These are phyloP conservation scores for Apamea sordens DNA, from an alignment of 2,888 invertebrate genomes.

Conservation along the genomic window DNA sequence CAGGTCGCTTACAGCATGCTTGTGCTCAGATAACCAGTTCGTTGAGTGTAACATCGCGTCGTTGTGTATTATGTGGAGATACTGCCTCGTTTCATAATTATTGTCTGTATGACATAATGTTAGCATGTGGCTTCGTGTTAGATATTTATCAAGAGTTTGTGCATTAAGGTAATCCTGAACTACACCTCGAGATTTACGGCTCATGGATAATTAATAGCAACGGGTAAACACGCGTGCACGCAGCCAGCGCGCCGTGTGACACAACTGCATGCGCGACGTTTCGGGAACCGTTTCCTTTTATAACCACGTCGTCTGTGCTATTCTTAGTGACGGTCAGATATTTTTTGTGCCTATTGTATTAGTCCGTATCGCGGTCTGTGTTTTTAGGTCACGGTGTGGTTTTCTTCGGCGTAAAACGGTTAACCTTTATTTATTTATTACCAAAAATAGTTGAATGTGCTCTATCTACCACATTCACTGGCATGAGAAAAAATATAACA, in stretches of 20 bases:
- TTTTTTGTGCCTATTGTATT: conserved; percentile 67
- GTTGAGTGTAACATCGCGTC: conserved; percentile 56
- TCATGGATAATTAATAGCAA: conserved; percentile 73
- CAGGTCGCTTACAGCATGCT: conserved; percentile 68
- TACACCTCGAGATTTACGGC: conserved; percentile 76
- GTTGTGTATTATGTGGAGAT: conserved; percentile 56
- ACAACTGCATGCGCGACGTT: conserved; percentile 69
- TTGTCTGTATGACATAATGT: conserved; percentile 73
- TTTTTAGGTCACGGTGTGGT: conserved; percentile 73
- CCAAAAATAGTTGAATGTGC: conserved; percentile 44
- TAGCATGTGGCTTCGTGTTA: conserved; percentile 72
- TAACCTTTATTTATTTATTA: conserved; percentile 57
- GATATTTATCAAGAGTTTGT: conserved; percentile 73
- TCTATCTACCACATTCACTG: conserved; percentile 14
- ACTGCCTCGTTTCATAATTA: conserved; percentile 67
- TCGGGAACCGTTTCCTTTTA: conserved; percentile 76
- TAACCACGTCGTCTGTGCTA: conserved; percentile 66
- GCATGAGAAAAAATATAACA: conserved; percentile 2
- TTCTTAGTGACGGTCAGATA: conserved; percentile 69
- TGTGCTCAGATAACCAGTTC: conserved; percentile 75
- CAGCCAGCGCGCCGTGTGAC: conserved; percentile 68
- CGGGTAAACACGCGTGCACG: conserved; percentile 74
- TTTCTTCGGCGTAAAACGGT: conserved; percentile 62
- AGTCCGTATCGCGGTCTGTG: conserved; percentile 65
- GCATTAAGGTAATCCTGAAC: conserved; percentile 71